Evolutionary conservation across 2,113 vertebrate genomes (phyloP).

Genomic region (Pavo muticus): DNA sequence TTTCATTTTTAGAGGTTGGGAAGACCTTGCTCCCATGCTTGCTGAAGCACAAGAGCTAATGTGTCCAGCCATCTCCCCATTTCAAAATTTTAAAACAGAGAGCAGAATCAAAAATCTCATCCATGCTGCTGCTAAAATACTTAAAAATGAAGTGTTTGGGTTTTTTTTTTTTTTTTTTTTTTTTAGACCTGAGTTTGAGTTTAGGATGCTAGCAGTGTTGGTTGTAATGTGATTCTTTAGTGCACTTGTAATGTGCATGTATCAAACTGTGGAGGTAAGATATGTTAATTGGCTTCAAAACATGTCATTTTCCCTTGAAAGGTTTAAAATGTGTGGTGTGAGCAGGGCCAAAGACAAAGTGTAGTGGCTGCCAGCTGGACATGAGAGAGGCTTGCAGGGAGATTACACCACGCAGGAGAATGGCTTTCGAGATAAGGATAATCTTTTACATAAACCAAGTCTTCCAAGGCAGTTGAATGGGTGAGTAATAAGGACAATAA

Average conservation of each 20-base stretch:
- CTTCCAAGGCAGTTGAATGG: conserved; percentile 53
- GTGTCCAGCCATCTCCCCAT: not conserved
- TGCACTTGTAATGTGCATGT: not conserved
- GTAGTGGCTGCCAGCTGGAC: conserved; percentile 65
- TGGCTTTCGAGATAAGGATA: conserved; percentile 74
- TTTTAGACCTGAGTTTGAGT: not conserved
- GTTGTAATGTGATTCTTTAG: not conserved
- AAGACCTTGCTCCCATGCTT: not conserved
- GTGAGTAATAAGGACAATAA: conserved; percentile 53
- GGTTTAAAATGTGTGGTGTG: conserved; percentile 41
- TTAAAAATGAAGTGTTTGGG: not conserved
- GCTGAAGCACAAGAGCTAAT: not conserved
- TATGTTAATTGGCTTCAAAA: conserved; percentile 60
- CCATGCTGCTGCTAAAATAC: not conserved
- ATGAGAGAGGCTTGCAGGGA: conserved; percentile 61
- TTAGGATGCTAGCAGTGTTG: not conserved
- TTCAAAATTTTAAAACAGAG: not conserved
- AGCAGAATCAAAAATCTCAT: not conserved
- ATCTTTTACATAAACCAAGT: conserved; percentile 73
- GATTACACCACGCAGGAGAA: conserved; percentile 70
- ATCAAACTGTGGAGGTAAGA: conserved; percentile 34
- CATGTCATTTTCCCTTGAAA: conserved; percentile 37
- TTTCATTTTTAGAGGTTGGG: not conserved
- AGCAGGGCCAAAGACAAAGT: conserved; percentile 66
- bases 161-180: not conserved